Percentiles rank a stretch among this genome's conserved stretches.
Conservation (phyloP, 2,888 invertebrate species). For the Netelia virgata region DNA sequence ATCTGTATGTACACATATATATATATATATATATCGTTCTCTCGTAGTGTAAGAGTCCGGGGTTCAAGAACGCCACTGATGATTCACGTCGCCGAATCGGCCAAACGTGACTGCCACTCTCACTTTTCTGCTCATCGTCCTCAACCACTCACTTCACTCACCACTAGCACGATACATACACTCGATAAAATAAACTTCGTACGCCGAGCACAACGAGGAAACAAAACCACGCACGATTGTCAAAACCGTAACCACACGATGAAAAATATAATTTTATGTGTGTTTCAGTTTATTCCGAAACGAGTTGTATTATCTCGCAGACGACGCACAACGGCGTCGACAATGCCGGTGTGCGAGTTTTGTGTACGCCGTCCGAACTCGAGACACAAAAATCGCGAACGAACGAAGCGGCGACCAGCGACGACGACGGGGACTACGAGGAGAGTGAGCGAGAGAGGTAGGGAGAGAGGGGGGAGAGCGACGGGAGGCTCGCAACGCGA, state of each 20-base stretch:
- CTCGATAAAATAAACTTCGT: background rate
- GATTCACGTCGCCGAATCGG: conserved; percentile 78
- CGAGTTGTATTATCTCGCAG: conserved; percentile 31
- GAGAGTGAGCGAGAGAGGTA: conserved; percentile 12
- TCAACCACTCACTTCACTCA: conserved; percentile 3
- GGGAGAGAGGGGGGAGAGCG: conserved; percentile 32
- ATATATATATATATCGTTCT: no score
- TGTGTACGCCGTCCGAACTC: conserved; percentile 37
- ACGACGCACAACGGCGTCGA: conserved; percentile 42
- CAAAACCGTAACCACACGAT: background rate
- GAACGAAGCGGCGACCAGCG: conserved; percentile 59
- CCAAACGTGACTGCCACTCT: conserved; percentile 76
- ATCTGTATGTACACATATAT: background rate
- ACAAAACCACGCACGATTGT: background rate
- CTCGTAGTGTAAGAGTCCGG: conserved; percentile 66
- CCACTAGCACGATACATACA: background rate
- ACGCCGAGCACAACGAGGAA: background rate
- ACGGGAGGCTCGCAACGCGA: conserved; percentile 72
- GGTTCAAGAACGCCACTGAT: conserved; percentile 75
- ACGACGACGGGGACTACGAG: conserved; percentile 49
- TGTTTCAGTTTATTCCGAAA: background rate
- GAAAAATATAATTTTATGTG: background rate
- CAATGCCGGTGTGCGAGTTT: conserved; percentile 39
- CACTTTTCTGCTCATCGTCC: conserved; percentile 76
- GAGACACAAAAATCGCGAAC: conserved; percentile 14